phyloP scores from a whole-genome alignment of 2,113 vertebrate species.

The Toxotes chatareus region DNA sequence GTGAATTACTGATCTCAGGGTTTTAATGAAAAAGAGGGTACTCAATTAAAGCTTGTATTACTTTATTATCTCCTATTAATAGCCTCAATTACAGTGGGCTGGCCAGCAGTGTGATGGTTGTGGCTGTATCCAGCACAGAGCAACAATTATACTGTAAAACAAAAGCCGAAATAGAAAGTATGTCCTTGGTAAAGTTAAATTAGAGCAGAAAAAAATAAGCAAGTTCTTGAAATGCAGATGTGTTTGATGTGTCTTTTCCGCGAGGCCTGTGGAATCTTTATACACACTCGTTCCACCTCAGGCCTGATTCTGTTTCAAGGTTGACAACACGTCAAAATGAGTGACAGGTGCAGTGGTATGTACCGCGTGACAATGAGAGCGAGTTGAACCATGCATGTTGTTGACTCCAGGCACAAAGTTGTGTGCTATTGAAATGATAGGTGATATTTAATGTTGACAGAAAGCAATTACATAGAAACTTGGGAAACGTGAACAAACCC shows the following conservation, averaged over 20 bases:
- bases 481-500: not conserved
- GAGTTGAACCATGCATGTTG: not conserved
- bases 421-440: conserved; percentile 1
- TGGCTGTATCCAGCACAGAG: not conserved
- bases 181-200: not conserved
- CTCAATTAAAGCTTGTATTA: too few species aligned
- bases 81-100: not conserved
- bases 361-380: conserved; percentile 2
- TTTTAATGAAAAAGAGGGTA: not conserved
- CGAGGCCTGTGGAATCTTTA: not conserved
- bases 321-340: conserved; percentile 45
- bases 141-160: not conserved
- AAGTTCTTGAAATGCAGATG: not conserved
- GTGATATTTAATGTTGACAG: not conserved
- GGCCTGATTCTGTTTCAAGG: conserved; percentile 21
- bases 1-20: not conserved
- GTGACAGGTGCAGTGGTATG: conserved; percentile 42
- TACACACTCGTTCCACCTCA: not conserved
- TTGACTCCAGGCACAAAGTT: conserved; percentile 18
- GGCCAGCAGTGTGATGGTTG: too few species aligned
- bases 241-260: conserved; percentile 14
- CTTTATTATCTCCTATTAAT: not conserved
- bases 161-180: not conserved
- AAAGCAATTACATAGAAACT: not conserved
- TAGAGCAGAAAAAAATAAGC: not conserved